phyloP scores from a whole-genome alignment of 1,140 invertebrate species.

The Paralvinella palmiformis region DNA sequence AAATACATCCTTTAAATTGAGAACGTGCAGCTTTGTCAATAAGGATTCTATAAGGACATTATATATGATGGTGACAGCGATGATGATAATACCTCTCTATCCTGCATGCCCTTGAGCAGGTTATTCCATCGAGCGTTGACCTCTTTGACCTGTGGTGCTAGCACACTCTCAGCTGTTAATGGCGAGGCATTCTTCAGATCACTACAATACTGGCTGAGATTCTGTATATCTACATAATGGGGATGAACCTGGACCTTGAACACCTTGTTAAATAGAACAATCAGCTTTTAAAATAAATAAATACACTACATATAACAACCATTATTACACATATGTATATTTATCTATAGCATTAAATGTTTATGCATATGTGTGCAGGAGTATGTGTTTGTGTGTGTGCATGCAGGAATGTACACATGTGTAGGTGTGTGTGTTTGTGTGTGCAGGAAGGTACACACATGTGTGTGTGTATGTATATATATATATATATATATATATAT shows the following conservation, averaged over 20 bases:
- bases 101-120: conserved; percentile 78
- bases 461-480: too few species aligned
- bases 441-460: too few species aligned
- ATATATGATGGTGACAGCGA: not conserved
- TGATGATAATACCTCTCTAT: conserved; percentile 60
- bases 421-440: too few species aligned
- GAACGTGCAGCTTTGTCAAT: too few species aligned
- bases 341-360: not conserved
- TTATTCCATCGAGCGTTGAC: conserved; percentile 91
- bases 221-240: conserved; percentile 31
- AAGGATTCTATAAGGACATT: too few species aligned
- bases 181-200: conserved; percentile 62
- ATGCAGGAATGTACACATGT: too few species aligned
- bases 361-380: conserved; percentile 6
- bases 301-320: not conserved
- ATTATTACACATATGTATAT: not conserved
- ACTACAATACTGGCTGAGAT: conserved; percentile 40
- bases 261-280: too few species aligned
- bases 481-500: too few species aligned
- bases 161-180: conserved; percentile 80
- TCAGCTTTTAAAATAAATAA: too few species aligned
- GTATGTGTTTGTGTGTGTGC: not conserved
- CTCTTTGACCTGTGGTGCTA: conserved; percentile 56
- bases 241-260: conserved; percentile 43
- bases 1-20: too few species aligned